These are phyloP conservation scores for Anthophora plumipes DNA, from an alignment of 2,888 invertebrate species.

Conservation along the genomic window DNA sequence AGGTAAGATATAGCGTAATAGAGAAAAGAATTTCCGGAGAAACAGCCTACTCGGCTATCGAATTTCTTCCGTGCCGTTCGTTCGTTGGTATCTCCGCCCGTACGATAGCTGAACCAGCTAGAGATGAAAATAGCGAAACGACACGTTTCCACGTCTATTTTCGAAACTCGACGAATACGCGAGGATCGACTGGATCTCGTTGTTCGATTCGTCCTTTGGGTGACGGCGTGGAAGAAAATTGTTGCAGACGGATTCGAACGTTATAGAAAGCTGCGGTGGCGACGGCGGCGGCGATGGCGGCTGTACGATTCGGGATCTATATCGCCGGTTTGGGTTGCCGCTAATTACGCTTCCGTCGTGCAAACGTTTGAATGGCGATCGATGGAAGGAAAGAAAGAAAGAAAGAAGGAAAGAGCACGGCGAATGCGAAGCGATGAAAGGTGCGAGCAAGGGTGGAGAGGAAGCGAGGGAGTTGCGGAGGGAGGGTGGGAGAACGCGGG, in stretches of 20 bases:
- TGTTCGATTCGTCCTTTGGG: not conserved
- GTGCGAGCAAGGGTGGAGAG: not conserved
- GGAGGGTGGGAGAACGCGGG: not conserved
- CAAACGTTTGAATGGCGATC: constrained; percentile 17
- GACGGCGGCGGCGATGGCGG: not conserved
- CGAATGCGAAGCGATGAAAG: not conserved
- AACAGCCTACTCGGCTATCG: too few species aligned
- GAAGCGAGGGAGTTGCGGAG: not conserved
- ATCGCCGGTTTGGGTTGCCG: not conserved
- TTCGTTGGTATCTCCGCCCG: too few species aligned
- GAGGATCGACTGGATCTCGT: not conserved
- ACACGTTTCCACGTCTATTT: too few species aligned
- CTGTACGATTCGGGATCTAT: not conserved
- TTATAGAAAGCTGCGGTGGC: not conserved
- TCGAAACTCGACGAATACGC: too few species aligned
- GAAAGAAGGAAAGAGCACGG: not conserved
- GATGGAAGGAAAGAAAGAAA: constrained; percentile 18
- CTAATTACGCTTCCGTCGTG: constrained; percentile 17
- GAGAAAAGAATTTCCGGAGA: too few species aligned
- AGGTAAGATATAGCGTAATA: not conserved
- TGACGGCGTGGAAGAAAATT: too few species aligned
- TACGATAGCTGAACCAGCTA: too few species aligned
- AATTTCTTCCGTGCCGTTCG: not conserved
- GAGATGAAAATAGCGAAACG: too few species aligned
- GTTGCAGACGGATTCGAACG: not conserved